These are phyloP conservation scores for Rhagophthalmus giganteus DNA, from an alignment of 2,888 invertebrate genomes.

Conservation along the genomic window DNA sequence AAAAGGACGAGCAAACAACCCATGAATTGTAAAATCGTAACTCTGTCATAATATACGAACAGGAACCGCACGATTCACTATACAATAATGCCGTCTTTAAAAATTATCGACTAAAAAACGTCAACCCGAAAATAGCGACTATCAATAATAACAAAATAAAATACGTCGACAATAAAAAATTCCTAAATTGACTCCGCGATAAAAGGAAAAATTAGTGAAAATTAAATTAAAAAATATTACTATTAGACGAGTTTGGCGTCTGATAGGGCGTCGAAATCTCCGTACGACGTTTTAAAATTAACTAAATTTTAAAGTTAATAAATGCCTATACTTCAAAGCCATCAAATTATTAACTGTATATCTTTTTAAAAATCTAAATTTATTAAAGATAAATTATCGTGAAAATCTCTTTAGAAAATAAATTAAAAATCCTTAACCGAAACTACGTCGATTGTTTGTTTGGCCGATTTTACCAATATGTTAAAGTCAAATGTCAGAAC, in stretches of 20 bases:
- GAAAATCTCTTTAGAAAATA: background rate
- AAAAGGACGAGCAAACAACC: slow-evolving; percentile 1
- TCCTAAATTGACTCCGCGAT: background rate
- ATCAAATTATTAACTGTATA: no score
- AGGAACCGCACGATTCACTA: slow-evolving; percentile 3
- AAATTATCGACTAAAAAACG: background rate
- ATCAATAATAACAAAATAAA: background rate
- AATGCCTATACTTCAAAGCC: no score
- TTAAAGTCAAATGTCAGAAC: slow-evolving; percentile 32
- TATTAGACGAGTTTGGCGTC: no score
- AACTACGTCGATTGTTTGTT: slow-evolving; percentile 4
- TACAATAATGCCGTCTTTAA: background rate
- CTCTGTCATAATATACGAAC: slow-evolving; percentile 7
- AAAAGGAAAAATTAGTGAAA: background rate
- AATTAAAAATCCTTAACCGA: background rate
- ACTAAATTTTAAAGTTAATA: no score
- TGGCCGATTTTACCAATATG: slow-evolving; percentile 27
- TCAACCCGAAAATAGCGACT: background rate
- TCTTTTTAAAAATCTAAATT: no score
- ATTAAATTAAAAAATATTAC: no score
- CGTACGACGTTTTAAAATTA: background rate
- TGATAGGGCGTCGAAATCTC: no score
- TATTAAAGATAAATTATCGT: no score
- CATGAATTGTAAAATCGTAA: slow-evolving; percentile 12
- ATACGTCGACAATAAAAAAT: background rate